Base-by-base conservation (phyloP, 2,113 vertebrate species). In the Catharus fuscescens region DNA sequence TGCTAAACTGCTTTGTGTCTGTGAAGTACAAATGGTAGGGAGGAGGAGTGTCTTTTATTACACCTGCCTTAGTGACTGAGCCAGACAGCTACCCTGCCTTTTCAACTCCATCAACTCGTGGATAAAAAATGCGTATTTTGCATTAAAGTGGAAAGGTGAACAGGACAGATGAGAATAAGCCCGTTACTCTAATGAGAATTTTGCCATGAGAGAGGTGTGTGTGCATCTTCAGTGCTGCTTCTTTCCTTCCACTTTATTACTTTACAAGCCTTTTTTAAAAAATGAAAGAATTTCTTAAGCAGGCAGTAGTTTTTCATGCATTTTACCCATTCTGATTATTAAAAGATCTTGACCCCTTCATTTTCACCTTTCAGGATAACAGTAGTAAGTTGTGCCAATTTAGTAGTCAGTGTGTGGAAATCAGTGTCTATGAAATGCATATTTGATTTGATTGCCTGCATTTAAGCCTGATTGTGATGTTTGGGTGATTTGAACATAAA, bases 321-420 rank as follows among this genome's bases (percentile, higher is more conserved):
- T 96, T 97, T 95, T 89, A 91, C 92, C 80, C 96, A 78, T 97
- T 97, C 92, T 10, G 19, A 95, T 64, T 95, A 96, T 98, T 97
- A 97, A 97, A 97, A 96, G 95, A 97, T 95, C 96, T 98, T 98
- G 98, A 98, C 98, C 97, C 84, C 67, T 97, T 87, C 80, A 90
- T 97, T 97, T 97, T 85, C 54, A 19, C 81, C 95, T 95, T 95
- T 95, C 72, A 84, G 95, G 82, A 94, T 91, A 91, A 96, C 77
- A 80, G 94, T 80, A 95, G 86, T 96, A 94, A 96, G 86, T 94
- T 96, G 80, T 94, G 95, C 96, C 97, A 97, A 96, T 97, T 97
- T 97, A 76, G 93, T 83, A 91, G 38, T 87, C 70, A 45, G 92
- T 93, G 82, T 96, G 93, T 93, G 95, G 95, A 95, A 94, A 97